Base-by-base conservation (phyloP, 2,888 invertebrate species). In the Netelia melanura region DNA sequence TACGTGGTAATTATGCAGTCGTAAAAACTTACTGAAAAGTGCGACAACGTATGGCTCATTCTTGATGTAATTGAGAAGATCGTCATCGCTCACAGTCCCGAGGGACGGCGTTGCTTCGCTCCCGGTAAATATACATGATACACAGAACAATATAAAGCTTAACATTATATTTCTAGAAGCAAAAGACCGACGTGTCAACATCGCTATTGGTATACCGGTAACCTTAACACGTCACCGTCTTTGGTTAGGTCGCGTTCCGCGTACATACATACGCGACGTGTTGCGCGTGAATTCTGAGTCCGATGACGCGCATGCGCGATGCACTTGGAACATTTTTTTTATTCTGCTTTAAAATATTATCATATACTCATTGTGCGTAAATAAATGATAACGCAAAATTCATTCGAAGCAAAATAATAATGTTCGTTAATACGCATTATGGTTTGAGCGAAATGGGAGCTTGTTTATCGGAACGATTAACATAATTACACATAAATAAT, bases 41-140 rank as follows among this genome's bases (percentile, higher is more conserved):
- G 96, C 97, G 85, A 98, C 95, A 80, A 98, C 96, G 94, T 97
- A 97, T 94, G 97, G 97, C 94, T 97, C 97, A 78, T 95, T 96
- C 92, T 96, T 96, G 86, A 98, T 96, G 70, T 97, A 94, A 92
- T 97, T 96, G 80, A 97, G 95, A 86, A 98, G 95, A 89, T 98
- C 97, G 87, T 97, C 96, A 91, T 98, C 98, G 91, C 95, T 96
- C 14, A 97, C 96, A 86, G 94, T 95, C 92, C 96, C 96, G 81
- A 97, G 94, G 11, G 85, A 83, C 3, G 88, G 70, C 3, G 89
- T 88, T 64, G 89, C 88, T 64, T 77, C 48, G 48, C 48, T 48
- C 48, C 48, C 76, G 14, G 74, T 86, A 71, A 89, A 67, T 10
- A 84, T 74, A 65, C 86, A 87, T 75, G 89, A 65, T 21, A 74